A percentile compares a stretch with the other conserved stretches of the same genome.
Evolutionary conservation across 2,797 vertebrate genomes (phyloP).

Genomic region (Fistularia tabacaria): DNA sequence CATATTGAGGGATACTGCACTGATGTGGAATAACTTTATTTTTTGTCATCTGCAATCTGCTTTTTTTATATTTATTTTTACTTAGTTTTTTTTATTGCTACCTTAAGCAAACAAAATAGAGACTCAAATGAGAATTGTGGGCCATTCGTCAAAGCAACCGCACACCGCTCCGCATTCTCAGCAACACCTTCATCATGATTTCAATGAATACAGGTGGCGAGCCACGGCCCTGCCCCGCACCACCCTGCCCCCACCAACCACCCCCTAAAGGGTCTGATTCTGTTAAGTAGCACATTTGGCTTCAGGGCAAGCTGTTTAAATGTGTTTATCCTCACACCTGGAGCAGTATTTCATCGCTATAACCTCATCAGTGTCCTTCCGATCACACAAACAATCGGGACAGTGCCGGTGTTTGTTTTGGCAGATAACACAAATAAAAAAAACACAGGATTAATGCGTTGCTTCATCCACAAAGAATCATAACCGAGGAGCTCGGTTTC

Average conservation of each 20-base stretch:
- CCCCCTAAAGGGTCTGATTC: conserved; percentile 36
- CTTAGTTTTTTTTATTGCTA: too few relatives aligned
- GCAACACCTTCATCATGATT: conserved; percentile 29
- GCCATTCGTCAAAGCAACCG: neutral
- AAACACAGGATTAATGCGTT: conserved; percentile 7
- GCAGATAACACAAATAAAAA: conserved; percentile 30
- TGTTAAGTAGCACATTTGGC: conserved; percentile 46
- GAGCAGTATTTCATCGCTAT: conserved; percentile 50
- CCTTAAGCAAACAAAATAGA: too few relatives aligned
- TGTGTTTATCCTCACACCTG: conserved; percentile 51
- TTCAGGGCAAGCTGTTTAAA: conserved; percentile 32
- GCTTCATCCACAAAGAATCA: conserved; percentile 7
- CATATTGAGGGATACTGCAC: too few relatives aligned
- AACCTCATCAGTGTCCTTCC: conserved; percentile 49
- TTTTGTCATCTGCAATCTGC: too few relatives aligned
- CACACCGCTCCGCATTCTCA: neutral
- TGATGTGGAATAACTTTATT: too few relatives aligned
- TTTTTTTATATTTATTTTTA: too few relatives aligned
- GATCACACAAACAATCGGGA: conserved; percentile 20
- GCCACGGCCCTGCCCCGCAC: too few relatives aligned
- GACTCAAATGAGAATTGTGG: too few relatives aligned
- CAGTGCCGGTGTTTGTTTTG: conserved; percentile 23
- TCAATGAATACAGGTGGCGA: too few relatives aligned
- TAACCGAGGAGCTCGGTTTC: neutral
- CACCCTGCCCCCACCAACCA: conserved; percentile 19